Percentiles rank a stretch among this genome's conserved stretches.
phyloP scores from a whole-genome alignment of 2,113 vertebrate genomes.

The Phycodurus eques region DNA sequence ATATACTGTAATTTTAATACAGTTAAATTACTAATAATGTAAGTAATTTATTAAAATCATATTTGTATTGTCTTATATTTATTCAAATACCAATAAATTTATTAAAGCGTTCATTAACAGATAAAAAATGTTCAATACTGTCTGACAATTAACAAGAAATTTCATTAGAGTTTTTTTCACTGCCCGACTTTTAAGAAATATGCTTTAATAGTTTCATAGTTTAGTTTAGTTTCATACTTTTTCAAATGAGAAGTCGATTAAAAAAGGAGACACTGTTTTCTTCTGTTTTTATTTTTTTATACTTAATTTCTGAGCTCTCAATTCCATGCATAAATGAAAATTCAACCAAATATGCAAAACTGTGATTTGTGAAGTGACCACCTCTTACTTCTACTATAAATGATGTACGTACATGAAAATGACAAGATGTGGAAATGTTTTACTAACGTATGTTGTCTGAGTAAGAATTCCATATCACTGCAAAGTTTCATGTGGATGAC shows the following conservation, averaged over 20 bases:
- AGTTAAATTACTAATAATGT: not conserved
- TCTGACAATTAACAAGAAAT: too few relatives aligned
- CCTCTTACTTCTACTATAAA: too few relatives aligned
- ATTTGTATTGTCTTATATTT: not conserved
- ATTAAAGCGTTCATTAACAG: not conserved
- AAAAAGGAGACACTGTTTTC: too few relatives aligned
- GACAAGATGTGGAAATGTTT: not conserved
- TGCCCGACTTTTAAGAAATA: too few relatives aligned
- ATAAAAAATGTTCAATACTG: not conserved
- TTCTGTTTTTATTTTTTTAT: not conserved
- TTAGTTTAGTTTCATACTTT: too few relatives aligned
- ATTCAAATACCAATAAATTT: not conserved
- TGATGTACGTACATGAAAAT: too few relatives aligned
- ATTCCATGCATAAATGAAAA: constrained; percentile 11
- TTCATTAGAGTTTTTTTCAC: too few relatives aligned
- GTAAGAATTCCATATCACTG: too few relatives aligned
- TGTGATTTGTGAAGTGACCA: too few relatives aligned
- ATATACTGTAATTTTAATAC: not conserved
- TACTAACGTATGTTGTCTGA: too few relatives aligned
- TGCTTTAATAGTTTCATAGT: too few relatives aligned
- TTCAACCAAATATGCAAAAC: constrained; percentile 12
- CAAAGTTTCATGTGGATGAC: not conserved
- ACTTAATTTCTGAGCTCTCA: constrained; percentile 15
- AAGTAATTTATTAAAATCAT: not conserved
- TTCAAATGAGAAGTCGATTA: too few relatives aligned